Conservation (phyloP, 2,113 vertebrate species). For the Spheniscus mendiculus region DNA sequence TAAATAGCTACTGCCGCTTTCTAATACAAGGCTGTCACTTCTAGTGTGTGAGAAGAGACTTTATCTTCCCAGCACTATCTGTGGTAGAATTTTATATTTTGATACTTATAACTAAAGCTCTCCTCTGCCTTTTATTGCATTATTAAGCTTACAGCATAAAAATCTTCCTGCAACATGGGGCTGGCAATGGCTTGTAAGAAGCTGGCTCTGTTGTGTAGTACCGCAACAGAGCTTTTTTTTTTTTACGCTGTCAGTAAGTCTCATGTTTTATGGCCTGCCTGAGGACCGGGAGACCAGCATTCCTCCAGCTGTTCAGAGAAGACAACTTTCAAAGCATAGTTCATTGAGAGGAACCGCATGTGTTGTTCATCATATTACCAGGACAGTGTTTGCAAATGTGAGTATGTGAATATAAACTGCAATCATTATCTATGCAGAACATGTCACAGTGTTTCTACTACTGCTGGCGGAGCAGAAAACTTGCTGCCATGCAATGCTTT, state of each 20-base stretch:
- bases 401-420: neutral
- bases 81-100: conserved; percentile 43
- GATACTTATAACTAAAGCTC: conserved; percentile 24
- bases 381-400: neutral
- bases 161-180: neutral
- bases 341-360: neutral
- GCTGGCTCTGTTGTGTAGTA: neutral
- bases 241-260: neutral
- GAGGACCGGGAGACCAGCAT: neutral
- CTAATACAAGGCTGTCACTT: conserved; percentile 29
- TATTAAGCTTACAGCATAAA: conserved; percentile 39
- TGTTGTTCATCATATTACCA: neutral
- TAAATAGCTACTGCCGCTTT: conserved; percentile 18
- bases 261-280: neutral
- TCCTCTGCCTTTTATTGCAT: conserved; percentile 47
- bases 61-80: neutral
- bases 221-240: neutral
- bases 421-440: neutral
- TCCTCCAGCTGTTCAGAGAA: neutral
- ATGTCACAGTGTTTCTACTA: neutral
- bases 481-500: neutral
- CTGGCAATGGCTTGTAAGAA: neutral
- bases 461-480: neutral
- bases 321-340: neutral
- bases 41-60: conserved; percentile 18